These are phyloP conservation scores for Halocaridina rubra DNA, from an alignment of 2,888 invertebrate species.

Conservation along the genomic window DNA sequence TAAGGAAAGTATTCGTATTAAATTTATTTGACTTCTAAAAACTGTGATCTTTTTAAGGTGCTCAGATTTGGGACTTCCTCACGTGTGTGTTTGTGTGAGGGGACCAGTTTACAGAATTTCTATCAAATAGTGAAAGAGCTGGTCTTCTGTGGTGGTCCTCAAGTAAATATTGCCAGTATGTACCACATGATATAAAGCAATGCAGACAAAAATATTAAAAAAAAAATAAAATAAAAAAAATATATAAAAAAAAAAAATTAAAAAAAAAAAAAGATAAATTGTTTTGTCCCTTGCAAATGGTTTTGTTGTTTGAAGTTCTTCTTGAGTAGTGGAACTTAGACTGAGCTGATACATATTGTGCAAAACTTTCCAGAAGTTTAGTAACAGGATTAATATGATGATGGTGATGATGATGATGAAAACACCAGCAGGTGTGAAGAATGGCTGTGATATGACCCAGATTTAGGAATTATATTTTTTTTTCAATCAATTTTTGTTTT, in stretches of 20 bases:
- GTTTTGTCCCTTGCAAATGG: slow-evolving; percentile 39
- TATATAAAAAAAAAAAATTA: slow-evolving; percentile 33
- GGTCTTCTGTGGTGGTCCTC: slow-evolving; percentile 41
- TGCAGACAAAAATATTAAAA: too few species aligned
- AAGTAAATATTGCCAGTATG: slow-evolving; percentile 47
- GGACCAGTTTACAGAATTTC: slow-evolving; percentile 35
- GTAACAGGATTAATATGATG: neutral
- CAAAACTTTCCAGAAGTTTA: neutral
- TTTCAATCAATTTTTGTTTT: slow-evolving; percentile 25
- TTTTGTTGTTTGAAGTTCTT: slow-evolving; percentile 47
- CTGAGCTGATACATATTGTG: slow-evolving; percentile 14
- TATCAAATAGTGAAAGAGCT: slow-evolving; percentile 29
- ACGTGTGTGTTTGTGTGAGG: slow-evolving; percentile 26
- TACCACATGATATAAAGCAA: slow-evolving; percentile 24
- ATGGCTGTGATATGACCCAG: slow-evolving; percentile 58
- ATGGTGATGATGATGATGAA: slow-evolving; percentile 2
- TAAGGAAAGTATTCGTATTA: too few species aligned
- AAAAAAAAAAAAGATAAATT: slow-evolving; percentile 26
- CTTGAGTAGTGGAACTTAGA: slow-evolving; percentile 32
- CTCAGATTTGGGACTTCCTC: slow-evolving; percentile 50
- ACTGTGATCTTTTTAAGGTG: slow-evolving; percentile 47
- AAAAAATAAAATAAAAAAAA: neutral
- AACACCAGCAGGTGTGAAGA: slow-evolving; percentile 38
- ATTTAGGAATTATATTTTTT: slow-evolving; percentile 46
- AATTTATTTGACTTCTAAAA: too few species aligned